Evolutionary conservation across 2,888 invertebrate species (phyloP), one percentile per base, ranked within the genome.

Genomic region (Orgyia antiqua): DNA sequence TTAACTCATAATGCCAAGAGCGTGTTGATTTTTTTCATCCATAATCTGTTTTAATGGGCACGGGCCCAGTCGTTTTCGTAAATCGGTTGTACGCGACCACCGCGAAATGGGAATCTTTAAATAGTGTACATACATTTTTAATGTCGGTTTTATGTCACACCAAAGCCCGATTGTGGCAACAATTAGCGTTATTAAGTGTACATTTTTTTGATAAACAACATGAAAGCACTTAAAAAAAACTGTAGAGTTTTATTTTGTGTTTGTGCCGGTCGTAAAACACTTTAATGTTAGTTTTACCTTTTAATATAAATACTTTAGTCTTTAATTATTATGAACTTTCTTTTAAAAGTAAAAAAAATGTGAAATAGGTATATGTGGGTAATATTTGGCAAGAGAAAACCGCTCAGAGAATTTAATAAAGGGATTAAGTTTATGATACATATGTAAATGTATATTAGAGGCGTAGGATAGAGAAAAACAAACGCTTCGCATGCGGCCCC

Each of bases 1-100:
- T 86, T 86, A 84, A 86, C 86, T 83, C 86, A 83, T 83, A 84
- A 80, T 76, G 74, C 75, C 76, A 76, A 78, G 76, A 72, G 76
- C 68, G 69, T 68, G 77, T 74, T 76, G 73, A 71, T 75, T 75
- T 77, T 77, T 80, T 80, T 73, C 61, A 56, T 60, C 68, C 67
- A 76, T 83, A 83, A 84, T 84, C 83, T 80, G 74, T 63, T 74
- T 76, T 82, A 80, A 82, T 80, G 84, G 83, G 83, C 84, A 77
- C 72, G 54, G 60, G 79, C 80, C 80, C 84, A 84, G 84, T 77
- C 67, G 78, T 66, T 77, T 78, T 70, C 59, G 77, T 74, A 70
- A 77, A 82, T 79, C 78, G 75, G 66, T 60, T 61, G 76, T 74
- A 76, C 74, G 75, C 77, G 69, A 74, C 64, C 55, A 65, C 75